phyloP scores from a whole-genome alignment of 2,888 invertebrate species.

The Fragum whitleyi region DNA sequence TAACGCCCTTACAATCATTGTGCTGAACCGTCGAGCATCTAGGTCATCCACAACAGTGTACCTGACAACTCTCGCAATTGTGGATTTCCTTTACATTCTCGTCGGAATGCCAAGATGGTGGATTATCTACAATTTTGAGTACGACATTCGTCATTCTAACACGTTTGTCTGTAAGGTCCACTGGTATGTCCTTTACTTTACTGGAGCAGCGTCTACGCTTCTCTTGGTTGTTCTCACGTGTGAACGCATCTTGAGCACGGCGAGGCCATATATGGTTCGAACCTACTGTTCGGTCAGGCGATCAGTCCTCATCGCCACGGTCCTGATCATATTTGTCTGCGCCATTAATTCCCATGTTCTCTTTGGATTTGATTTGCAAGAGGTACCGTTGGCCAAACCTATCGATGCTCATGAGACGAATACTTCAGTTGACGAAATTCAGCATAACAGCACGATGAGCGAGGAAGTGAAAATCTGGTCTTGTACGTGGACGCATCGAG shows the following conservation, averaged over 20 bases:
- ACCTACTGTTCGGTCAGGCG: neutral
- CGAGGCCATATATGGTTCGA: conserved; percentile 20
- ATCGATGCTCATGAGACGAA: neutral
- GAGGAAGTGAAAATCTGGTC: neutral
- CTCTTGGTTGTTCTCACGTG: neutral
- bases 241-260: conserved; percentile 16
- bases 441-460: neutral
- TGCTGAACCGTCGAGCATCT: neutral
- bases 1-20: conserved; percentile 10
- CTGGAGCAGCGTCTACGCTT: neutral
- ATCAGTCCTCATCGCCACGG: neutral
- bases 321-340: neutral
- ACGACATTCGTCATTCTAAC: neutral
- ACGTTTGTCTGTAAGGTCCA: conserved; percentile 11
- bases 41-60: conserved; percentile 19
- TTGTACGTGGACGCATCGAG: neutral
- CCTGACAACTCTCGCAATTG: conserved; percentile 3
- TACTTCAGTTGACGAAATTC: neutral
- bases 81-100: neutral
- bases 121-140: conserved; percentile 15
- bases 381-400: neutral
- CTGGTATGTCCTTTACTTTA: neutral
- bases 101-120: conserved; percentile 23
- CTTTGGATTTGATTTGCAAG: conserved; percentile 12
- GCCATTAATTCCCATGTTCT: neutral